A percentile compares a stretch with the other conserved stretches of the same genome.
phyloP scores from a whole-genome alignment of 2,888 invertebrate species.

The Lepidonotus clava region DNA sequence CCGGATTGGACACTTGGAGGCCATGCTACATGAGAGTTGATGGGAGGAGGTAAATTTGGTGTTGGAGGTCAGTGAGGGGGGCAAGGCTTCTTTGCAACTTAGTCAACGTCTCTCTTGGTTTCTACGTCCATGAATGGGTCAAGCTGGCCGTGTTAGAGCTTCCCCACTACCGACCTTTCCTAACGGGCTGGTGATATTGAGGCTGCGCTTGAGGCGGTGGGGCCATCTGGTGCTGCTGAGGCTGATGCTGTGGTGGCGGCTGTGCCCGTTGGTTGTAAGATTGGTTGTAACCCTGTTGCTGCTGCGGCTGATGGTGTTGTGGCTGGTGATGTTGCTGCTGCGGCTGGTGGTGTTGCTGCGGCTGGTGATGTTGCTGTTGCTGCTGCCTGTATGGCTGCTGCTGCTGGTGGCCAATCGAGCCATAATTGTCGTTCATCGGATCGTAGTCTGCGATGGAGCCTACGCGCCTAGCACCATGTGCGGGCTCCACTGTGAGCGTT shows the following conservation, averaged over 20 bases:
- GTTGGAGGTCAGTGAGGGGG: too few relatives aligned
- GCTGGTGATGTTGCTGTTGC: conserved; percentile 19
- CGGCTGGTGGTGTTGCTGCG: not conserved
- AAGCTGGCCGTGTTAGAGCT: not conserved
- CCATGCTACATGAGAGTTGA: too few relatives aligned
- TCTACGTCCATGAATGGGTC: too few relatives aligned
- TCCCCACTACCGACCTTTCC: conserved; percentile 46
- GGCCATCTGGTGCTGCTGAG: not conserved
- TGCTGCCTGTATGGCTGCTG: not conserved
- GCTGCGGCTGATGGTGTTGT: not conserved
- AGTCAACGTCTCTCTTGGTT: too few relatives aligned
- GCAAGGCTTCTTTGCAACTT: too few relatives aligned
- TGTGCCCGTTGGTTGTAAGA: not conserved
- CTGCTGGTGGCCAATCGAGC: conserved; percentile 81
- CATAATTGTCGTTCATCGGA: conserved; percentile 93
- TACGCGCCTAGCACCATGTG: not conserved
- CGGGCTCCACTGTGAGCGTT: conserved; percentile 37
- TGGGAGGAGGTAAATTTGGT: too few relatives aligned
- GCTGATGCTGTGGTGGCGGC: conserved; percentile 3
- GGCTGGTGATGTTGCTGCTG: conserved; percentile 38
- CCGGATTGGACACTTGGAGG: too few relatives aligned
- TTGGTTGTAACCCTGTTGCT: too few relatives aligned
- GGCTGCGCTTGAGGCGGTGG: conserved; percentile 34
- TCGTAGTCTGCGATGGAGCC: conserved; percentile 91
- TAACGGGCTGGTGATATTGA: conserved; percentile 32